Evolutionary conservation across 2,888 invertebrate species (phyloP).

Genomic region (Ophion ventricosus): DNA sequence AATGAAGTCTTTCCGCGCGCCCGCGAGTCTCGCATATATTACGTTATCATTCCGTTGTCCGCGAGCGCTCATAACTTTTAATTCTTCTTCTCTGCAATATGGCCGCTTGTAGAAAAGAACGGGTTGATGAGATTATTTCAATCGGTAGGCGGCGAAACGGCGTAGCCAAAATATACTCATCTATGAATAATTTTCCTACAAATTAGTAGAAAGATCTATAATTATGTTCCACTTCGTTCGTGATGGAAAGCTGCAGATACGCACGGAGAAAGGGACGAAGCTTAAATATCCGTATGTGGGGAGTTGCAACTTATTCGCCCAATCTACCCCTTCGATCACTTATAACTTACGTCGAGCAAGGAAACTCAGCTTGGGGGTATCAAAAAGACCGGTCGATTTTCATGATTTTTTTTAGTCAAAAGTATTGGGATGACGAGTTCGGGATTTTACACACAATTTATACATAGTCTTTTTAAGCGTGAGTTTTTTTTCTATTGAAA

Average conservation of each 20-base stretch:
- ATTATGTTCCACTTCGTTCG: constrained; percentile 15
- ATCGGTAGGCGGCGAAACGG: background rate
- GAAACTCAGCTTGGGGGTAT: constrained; percentile 71
- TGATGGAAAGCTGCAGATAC: background rate
- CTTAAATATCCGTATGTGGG: constrained; percentile 1
- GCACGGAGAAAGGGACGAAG: background rate
- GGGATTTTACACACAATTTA: no score
- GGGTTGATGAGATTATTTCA: constrained; percentile 13
- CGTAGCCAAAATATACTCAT: background rate
- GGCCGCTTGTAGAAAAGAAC: background rate
- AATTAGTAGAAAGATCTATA: constrained; percentile 11
- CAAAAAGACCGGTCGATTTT: no score
- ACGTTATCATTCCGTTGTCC: constrained; percentile 5
- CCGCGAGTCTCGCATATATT: constrained; percentile 18
- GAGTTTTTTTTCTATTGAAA: no score
- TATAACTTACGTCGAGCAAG: constrained; percentile 83
- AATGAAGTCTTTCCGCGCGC: constrained; percentile 77
- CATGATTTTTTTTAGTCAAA: no score
- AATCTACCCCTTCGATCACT: constrained; percentile 83
- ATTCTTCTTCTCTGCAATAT: constrained; percentile 25
- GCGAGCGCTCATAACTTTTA: constrained; percentile 34
- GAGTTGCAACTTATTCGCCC: constrained; percentile 78
- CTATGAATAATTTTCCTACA: background rate
- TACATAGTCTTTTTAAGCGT: no score
- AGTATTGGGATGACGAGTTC: no score